Conservation (phyloP, 2,888 invertebrate species). For the Pimpla rufipes region DNA sequence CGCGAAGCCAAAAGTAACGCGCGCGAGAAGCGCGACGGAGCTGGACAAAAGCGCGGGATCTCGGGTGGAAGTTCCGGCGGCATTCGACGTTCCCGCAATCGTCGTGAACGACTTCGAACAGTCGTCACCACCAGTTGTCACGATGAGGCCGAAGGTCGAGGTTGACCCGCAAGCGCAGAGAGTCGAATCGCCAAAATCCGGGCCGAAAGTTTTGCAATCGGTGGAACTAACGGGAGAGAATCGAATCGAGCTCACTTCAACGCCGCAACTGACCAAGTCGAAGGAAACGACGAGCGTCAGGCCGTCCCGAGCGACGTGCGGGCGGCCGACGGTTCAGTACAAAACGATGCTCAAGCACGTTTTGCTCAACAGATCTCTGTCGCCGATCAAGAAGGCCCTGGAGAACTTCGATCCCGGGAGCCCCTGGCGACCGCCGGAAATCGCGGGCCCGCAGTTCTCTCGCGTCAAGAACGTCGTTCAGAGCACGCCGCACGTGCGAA, state of each 20-base stretch:
- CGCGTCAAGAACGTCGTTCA: slow-evolving; percentile 75
- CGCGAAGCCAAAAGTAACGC: not conserved
- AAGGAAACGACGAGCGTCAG: slow-evolving; percentile 5
- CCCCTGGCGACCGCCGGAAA: slow-evolving; percentile 75
- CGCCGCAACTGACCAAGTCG: slow-evolving; percentile 51
- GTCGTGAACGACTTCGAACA: not conserved
- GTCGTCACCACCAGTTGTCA: not conserved
- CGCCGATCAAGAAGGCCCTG: slow-evolving; percentile 75
- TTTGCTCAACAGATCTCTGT: slow-evolving; percentile 76
- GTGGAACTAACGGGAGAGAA: slow-evolving; percentile 38
- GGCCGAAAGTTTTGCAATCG: slow-evolving; percentile 34
- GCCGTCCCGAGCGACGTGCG: slow-evolving; percentile 62
- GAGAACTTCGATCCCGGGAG: slow-evolving; percentile 74
- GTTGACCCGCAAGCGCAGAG: not conserved
- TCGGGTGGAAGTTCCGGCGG: not conserved
- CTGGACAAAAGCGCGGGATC: not conserved
- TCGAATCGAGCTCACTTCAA: slow-evolving; percentile 51
- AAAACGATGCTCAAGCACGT: slow-evolving; percentile 69
- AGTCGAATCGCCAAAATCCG: not conserved
- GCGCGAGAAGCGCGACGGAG: not conserved
- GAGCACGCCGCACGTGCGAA: slow-evolving; percentile 77
- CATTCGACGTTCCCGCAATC: not conserved
- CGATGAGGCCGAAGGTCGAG: not conserved
- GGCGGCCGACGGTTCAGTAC: slow-evolving; percentile 56
- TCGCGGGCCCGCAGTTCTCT: slow-evolving; percentile 71